These are phyloP conservation scores for Melanotaenia maccullochi DNA, from an alignment of 2,797 vertebrate genomes.

Conservation along the genomic window DNA sequence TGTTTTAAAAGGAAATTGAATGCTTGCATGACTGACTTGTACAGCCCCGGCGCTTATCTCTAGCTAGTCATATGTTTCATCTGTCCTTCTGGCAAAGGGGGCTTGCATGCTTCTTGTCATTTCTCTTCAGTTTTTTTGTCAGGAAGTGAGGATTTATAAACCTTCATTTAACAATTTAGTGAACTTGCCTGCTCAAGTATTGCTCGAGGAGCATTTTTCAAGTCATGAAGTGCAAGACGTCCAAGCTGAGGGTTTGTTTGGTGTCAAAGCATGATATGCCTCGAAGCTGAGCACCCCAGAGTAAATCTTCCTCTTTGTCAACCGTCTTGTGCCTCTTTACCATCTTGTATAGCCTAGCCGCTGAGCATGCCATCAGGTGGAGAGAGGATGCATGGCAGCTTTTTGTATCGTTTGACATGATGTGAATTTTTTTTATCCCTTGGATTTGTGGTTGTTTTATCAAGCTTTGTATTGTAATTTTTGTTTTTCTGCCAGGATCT, in stretches of 20 bases:
- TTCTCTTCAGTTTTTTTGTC: constrained; percentile 34
- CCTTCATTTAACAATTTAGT: constrained; percentile 16
- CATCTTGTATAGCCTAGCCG: constrained; percentile 23
- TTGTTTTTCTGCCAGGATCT: constrained; percentile 76
- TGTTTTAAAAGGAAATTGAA: constrained; percentile 10
- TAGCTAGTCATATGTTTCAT: background rate
- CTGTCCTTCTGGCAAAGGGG: constrained; percentile 24
- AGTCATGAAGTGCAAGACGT: constrained; percentile 21
- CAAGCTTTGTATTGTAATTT: constrained; percentile 70
- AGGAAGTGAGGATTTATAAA: constrained; percentile 50
- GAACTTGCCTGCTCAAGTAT: constrained; percentile 68
- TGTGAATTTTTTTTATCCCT: constrained; percentile 45
- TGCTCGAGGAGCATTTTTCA: constrained; percentile 55
- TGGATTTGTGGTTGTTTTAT: constrained; percentile 49
- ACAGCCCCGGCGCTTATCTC: constrained; percentile 10
- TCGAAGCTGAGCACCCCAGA: constrained; percentile 51
- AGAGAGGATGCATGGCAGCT: constrained; percentile 65
- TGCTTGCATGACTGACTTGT: constrained; percentile 47
- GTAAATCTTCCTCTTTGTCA: constrained; percentile 62
- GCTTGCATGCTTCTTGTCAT: constrained; percentile 51
- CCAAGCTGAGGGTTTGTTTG: constrained; percentile 52
- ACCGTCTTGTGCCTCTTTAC: constrained; percentile 44
- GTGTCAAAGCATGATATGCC: constrained; percentile 68
- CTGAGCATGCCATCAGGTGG: constrained; percentile 42
- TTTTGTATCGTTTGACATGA: constrained; percentile 59